Evolutionary conservation across 2,113 vertebrate species (phyloP), one percentile per base, ranked within the genome.

Genomic region (Progne subis): DNA sequence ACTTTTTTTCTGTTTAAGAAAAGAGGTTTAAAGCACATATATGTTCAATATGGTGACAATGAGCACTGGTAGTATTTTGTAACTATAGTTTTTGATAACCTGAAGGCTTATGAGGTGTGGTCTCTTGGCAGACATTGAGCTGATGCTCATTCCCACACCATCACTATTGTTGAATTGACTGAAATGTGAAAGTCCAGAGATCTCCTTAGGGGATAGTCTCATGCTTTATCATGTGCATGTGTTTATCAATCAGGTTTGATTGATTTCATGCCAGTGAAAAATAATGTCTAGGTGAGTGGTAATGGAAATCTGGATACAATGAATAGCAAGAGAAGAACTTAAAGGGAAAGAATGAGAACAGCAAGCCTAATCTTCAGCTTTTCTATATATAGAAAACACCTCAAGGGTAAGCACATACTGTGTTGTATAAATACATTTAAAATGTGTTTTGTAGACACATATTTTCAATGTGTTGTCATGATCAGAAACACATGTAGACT

Each of bases 401-500:
- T 97, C 69, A 77, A 91, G 92, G 93, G 81, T 72, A 59, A 96
- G 84, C 61, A 89, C 59, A 95, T 77, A 91, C 78, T 96, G 72
- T 88, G 92, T 96, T 94, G 82, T 76, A 95, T 91, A 97, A 97
- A 93, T 95, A 82, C 31, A 94, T 96, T 91, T 85, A 31, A 95
- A 95, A 97, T 92, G 80, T 96, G 82, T 96, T 97, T 97, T 96
- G 83, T 95, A 91, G 90, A 96, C 97, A 95, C 93, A 97, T 98
- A 98, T 97, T 97, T 96, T 91, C 65, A 31, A 25, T 60, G 59
- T 95, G 86, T 82, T 95, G 96, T 97, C 95, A 82, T 96, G 96
- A 98, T 98, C 12, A 21, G 94, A 97, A 98, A 94, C 98, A 98
- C 95, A 98, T 98, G 97, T 81, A 75, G 88, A 61, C 80, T 71